Evolutionary conservation across 2,113 vertebrate genomes (phyloP), one percentile per base, ranked within the genome.

Genomic region (Forbesichthys papilliferus): DNA sequence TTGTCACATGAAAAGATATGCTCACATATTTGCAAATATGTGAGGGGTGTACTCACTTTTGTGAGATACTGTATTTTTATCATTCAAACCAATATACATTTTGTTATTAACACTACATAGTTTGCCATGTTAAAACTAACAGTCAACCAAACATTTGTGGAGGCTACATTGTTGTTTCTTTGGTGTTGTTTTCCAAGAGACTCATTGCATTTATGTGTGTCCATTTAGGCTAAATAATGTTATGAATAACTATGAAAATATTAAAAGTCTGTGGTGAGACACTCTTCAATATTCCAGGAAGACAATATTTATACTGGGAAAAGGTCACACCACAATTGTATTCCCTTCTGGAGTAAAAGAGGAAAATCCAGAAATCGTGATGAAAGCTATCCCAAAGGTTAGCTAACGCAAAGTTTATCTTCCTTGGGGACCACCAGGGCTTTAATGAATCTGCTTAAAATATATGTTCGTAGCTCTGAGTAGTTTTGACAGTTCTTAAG

Each of bases 241-340:
- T 65, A 68, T 34, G 74, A 66, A 68, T 42, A 42, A 42, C 5
- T 42, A 66, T 60, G 61, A 58, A 20, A 64, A 51, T 64, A 59
- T 69, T 65, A 12, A 56, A 66, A 79, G 59, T 69, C 48, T 20
- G 64, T 3, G 1, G 62, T 2, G 48, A 61, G 74, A 59, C 58
- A 64, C 13, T 64, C 61, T 71, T 77, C 77, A 51, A 64, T 83
- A 84, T 66, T 55, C 67, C 85, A 81, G 18, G 52, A 59, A 34
- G 20, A 57, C 66, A 73, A 73, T 87, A 81, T 85, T 84, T 82
- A 73, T 79, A 59, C 63, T 58, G 80, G 80, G 48, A 64, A 86
- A 90, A 90, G 81, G 89, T 88, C 89, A 84, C 4, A 64, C 27
- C 9, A 54, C 56, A 82, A 87, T 84, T 81, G 58, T 84, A 86